Evolutionary conservation across 2,797 vertebrate species (phyloP).

Genomic region (Hydrolagus colliei): DNA sequence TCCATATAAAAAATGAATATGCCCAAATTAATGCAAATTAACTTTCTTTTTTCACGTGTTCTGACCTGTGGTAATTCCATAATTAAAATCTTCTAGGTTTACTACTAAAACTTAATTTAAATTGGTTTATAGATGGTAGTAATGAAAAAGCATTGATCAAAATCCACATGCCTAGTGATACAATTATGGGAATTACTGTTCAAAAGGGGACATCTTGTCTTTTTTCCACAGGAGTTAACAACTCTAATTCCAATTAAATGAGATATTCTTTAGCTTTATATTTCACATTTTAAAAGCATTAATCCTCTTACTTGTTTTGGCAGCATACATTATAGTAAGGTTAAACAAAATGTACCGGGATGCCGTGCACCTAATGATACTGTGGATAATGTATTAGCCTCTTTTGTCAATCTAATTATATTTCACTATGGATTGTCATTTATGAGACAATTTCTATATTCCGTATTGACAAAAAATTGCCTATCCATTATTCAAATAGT

Average conservation of each 20-base stretch:
- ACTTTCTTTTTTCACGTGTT: background rate
- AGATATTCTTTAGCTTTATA: too few relatives aligned
- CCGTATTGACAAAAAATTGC: too few relatives aligned
- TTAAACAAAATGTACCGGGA: background rate
- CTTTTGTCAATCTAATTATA: too few relatives aligned
- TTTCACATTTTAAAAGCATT: too few relatives aligned
- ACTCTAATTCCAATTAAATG: too few relatives aligned
- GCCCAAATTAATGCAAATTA: background rate
- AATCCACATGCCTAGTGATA: background rate
- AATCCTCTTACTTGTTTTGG: background rate
- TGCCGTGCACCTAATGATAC: background rate
- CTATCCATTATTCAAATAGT: too few relatives aligned
- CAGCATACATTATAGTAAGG: background rate
- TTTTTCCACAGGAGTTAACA: background rate
- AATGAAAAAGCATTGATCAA: background rate
- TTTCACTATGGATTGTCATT: too few relatives aligned
- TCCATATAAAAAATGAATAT: background rate
- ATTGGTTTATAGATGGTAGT: background rate
- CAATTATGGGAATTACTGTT: background rate
- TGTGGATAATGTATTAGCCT: background rate
- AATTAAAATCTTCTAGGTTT: background rate
- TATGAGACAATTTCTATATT: too few relatives aligned
- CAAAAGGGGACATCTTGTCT: background rate
- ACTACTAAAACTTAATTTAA: background rate
- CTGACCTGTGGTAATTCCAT: background rate